Base-by-base conservation (phyloP, 2,888 invertebrate genomes). In the Portevinia maculata region DNA sequence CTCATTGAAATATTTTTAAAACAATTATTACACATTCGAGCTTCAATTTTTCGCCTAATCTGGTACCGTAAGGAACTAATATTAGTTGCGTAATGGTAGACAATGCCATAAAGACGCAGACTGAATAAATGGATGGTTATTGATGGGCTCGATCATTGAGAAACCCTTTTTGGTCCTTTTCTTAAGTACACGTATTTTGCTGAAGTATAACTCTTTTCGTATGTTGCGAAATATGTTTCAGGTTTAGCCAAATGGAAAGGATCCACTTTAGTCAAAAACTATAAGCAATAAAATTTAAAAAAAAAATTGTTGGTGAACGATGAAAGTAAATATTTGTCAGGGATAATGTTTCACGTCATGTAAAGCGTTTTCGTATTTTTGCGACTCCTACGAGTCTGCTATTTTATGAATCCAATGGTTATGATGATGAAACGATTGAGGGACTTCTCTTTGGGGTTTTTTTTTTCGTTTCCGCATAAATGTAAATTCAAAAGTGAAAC, bases 271-370 rank as follows among this genome's bases (percentile, higher is more conserved):
- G 46, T 53, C 34, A 53, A 53, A 79, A 78, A 67, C 79, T 79
- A 62, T 74, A 41, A 67, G 41, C 55, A 73, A 73, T 67, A 60
- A 73, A 53, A 65, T 39, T 60, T 30, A 52, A 53, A 53, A 69
- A 41, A 9, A 21, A 55, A 32, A 52, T 32, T 52, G 15, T 78
- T 67, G 78, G 65, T 78, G 78, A 73, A 62, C 78, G 83, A 73
- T 60, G 65, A 73, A 71, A 83, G 83, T 67, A 73, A 78, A 83
- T 83, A 73, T 83, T 78, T 83, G 83, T 83, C 78, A 73, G 83
- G n/a, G 71, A 78, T 78, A 83, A 83, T 83, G 83, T 62, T 83
- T 71, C 78, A 67, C 78, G 83, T 83, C 83, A 78, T 83, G 83
- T 62, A 73, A 78, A 73, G 60, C 71, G 46, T 17, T 46, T 28